These are phyloP conservation scores for Nemapogon koenigi DNA, from an alignment of 2,888 invertebrate genomes.

Conservation along the genomic window DNA sequence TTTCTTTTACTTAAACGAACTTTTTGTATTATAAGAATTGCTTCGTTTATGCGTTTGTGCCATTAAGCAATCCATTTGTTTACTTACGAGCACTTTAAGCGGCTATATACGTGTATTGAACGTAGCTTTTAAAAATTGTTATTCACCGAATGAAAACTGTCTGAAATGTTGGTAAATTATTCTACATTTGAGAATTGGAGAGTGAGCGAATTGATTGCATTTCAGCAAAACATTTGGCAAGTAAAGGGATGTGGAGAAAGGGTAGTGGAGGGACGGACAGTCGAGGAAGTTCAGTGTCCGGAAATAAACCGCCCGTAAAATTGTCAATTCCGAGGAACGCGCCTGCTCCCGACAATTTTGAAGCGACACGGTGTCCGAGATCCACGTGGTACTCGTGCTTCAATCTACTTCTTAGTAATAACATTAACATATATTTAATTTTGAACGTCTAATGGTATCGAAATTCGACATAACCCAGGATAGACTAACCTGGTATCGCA, in stretches of 20 bases:
- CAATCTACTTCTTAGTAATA: not conserved
- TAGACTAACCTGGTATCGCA: not conserved
- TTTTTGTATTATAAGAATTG: no score
- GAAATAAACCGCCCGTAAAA: constrained; percentile 74
- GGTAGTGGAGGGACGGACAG: constrained; percentile 29
- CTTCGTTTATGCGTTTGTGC: no score
- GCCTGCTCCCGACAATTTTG: constrained; percentile 47
- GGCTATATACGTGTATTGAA: no score
- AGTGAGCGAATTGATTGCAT: constrained; percentile 7
- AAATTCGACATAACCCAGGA: not conserved
- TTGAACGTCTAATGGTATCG: not conserved
- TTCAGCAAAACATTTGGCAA: constrained; percentile 3
- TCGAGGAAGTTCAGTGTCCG: constrained; percentile 63
- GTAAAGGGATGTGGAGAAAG: constrained; percentile 32
- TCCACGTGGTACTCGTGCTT: not conserved
- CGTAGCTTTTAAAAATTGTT: no score
- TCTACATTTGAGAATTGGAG: no score
- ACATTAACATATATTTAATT: not conserved
- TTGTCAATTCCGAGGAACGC: constrained; percentile 68
- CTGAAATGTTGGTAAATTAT: no score
- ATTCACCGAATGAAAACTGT: no score
- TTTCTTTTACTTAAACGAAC: constrained; percentile 7
- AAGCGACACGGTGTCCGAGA: constrained; percentile 18
- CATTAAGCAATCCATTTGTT: no score
- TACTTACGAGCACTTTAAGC: no score